Percentiles rank a stretch among this genome's conserved stretches.
These are phyloP conservation scores for Dryococelus australis DNA, from an alignment of 2,888 invertebrate genomes.

Conservation along the genomic window DNA sequence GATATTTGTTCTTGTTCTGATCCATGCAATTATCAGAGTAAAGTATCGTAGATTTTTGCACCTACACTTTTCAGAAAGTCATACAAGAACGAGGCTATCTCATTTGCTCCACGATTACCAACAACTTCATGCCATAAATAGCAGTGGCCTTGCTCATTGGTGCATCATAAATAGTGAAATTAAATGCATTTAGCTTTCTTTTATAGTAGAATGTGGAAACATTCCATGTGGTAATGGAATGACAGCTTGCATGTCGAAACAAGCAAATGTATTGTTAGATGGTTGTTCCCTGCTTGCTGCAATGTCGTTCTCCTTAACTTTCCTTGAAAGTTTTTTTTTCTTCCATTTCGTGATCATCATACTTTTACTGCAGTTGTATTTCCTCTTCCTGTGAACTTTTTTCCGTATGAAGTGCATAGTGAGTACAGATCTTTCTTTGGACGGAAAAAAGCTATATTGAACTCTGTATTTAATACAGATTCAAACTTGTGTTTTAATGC, in stretches of 20 bases:
- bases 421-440: slow-evolving; percentile 53
- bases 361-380: slow-evolving; percentile 46
- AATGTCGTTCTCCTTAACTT: slow-evolving; percentile 49
- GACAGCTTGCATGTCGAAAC: slow-evolving; percentile 53
- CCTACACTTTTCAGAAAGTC: too few species aligned
- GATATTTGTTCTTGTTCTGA: too few species aligned
- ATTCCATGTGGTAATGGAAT: slow-evolving; percentile 52
- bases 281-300: slow-evolving; percentile 42
- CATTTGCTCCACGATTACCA: too few species aligned
- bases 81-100: too few species aligned
- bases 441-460: slow-evolving; percentile 47
- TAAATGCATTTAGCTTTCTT: slow-evolving; percentile 36
- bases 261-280: slow-evolving; percentile 45
- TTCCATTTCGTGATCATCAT: slow-evolving; percentile 48
- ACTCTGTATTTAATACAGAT: too few species aligned
- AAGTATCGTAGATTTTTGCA: too few species aligned
- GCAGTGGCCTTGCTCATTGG: too few species aligned
- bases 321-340: slow-evolving; percentile 47
- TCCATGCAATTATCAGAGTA: too few species aligned
- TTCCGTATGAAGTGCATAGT: slow-evolving; percentile 48
- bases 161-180: slow-evolving; percentile 37
- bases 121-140: too few species aligned
- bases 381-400: slow-evolving; percentile 49
- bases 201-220: slow-evolving; percentile 51
- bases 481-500: too few species aligned